These are phyloP conservation scores for Entomyzon cyanotis DNA, from an alignment of 2,113 vertebrate genomes.

Conservation along the genomic window DNA sequence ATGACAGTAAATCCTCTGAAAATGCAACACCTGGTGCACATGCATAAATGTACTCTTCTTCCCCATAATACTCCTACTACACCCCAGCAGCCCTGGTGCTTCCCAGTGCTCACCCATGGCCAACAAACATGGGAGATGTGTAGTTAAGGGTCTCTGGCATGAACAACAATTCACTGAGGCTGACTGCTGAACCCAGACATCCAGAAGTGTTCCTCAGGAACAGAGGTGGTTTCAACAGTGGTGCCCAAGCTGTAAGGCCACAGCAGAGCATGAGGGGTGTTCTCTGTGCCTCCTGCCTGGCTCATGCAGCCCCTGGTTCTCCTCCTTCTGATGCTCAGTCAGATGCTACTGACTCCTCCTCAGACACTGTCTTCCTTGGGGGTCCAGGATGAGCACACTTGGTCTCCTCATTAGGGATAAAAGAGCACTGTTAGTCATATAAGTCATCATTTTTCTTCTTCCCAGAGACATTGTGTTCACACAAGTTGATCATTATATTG, in stretches of 20 bases:
- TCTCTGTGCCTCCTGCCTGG: background rate
- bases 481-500: conserved; percentile 5
- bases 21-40: background rate
- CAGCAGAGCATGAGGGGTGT: background rate
- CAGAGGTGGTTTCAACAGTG: background rate
- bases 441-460: background rate
- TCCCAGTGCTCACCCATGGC: background rate
- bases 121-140: background rate
- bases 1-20: background rate
- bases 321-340: background rate
- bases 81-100: background rate
- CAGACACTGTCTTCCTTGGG: background rate
- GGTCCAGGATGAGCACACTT: background rate
- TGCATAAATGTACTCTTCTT: background rate
- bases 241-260: background rate
- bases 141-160: background rate
- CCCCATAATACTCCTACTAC: background rate
- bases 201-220: background rate
- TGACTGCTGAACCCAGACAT: background rate
- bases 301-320: background rate
- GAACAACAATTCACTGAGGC: background rate
- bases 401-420: background rate
- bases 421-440: background rate
- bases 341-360: background rate
- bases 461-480: background rate